These are phyloP conservation scores for Parnassius smintheus DNA, from an alignment of 2,888 invertebrate genomes.

Conservation along the genomic window DNA sequence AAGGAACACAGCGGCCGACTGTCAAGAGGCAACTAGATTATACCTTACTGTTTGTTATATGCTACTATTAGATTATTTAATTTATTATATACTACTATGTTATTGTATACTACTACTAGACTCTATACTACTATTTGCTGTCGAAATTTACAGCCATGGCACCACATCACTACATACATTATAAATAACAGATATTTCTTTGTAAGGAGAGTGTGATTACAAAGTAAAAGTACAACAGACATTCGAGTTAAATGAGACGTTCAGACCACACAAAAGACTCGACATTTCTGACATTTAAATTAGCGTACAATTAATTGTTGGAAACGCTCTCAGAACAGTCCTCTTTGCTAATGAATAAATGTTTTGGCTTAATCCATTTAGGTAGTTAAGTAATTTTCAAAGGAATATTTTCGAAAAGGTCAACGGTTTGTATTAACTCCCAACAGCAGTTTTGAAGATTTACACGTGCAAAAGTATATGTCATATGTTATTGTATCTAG, in stretches of 20 bases:
- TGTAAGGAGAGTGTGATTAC: neutral
- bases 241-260: neutral
- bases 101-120: too few species aligned
- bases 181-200: neutral
- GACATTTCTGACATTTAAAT: neutral
- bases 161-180: too few species aligned
- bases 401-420: neutral
- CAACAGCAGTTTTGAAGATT: too few species aligned
- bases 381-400: neutral
- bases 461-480: too few species aligned
- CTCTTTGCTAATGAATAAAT: slow-evolving; percentile 2
- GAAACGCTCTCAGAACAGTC: neutral
- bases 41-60: too few species aligned
- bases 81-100: too few species aligned
- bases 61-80: too few species aligned
- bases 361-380: slow-evolving; percentile 8
- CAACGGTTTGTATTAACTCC: neutral
- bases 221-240: neutral
- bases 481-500: too few species aligned
- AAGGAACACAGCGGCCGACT: too few species aligned
- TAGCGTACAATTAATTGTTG: neutral
- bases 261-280: slow-evolving; percentile 6
- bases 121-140: too few species aligned
- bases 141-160: too few species aligned
- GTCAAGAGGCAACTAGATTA: too few species aligned